Evolutionary conservation across 1,140 invertebrate species (phyloP), one percentile per base, ranked within the genome.

Genomic region (Phocides pigmalion): DNA sequence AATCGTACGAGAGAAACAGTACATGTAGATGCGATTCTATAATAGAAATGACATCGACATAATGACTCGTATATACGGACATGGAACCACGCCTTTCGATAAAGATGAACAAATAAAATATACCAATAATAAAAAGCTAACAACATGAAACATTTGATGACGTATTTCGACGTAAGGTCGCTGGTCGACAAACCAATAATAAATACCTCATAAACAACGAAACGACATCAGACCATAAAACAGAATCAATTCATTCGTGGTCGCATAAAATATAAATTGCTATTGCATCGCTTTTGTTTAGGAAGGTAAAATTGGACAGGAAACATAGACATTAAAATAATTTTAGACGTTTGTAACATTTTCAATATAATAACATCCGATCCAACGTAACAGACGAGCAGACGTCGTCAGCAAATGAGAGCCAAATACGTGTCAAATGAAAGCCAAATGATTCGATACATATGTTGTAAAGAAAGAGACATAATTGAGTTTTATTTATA

Each of bases 191-290:
- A 12, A 50, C 22, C 11, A 15, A 39, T 50, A 58, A 65, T 69
- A 69, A 69, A 69, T 69, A 61, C 49, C 12, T 28, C 54, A 49
- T 64, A 42, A 68, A 64, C 61, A 22, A 56, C 42, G 53, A 62
- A 69, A 69, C 62, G 54, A 69, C 32, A 28, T 16, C 44, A 37
- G 42, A 39, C 35, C 62, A 35, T 59, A 56, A 56, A 58, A 46
- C 15, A n/a, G 28, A 50, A 50, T 50, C 28, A 32, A 50, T 50
- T 50, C 47, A 50, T 50, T 50, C 25, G 22, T 35, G 35, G 11
- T 17, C 15, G 47, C 9, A 17, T 9, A 17, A 32, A 9, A 16
- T 35, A 35, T 32, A 3, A 20, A 20, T 35, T 9, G 25, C 17
- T 50, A 50, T n/a, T n/a, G n/a, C n/a, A n/a, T n/a, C n/a, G 28